Base-by-base conservation (phyloP, 2,797 vertebrate species). In the Tarsius wallacei region DNA sequence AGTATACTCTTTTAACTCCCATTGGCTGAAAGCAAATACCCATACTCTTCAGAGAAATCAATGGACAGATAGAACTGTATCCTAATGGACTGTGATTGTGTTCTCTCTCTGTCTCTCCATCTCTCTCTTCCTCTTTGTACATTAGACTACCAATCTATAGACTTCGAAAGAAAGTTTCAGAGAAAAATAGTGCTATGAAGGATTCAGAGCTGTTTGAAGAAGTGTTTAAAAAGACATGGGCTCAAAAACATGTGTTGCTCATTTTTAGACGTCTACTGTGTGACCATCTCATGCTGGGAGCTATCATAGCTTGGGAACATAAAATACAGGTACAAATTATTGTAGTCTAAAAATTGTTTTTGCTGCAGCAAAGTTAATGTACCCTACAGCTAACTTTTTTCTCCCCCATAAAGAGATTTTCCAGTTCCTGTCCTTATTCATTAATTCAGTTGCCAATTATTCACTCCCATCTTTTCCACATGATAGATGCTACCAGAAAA, bases 371-470 rank as follows among this genome's bases (percentile, higher is more conserved):
- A 86, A 80, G 2, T 73, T 66, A 63, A 89, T 9, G 26, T 11
- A 81, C 22, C 8, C 55, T 42, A 17, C 8, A 81, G 42, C 33
- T 91, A 53, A 90, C 16, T 85, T 70, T 47, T 87, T 57, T 80
- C 59, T 96, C 14, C 15, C 6, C 0, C 53, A 8, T 87, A 70
- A 68, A 85, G 42, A 53, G 92, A 24, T 55, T 94, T 84, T 87
- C 82, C 42, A 76, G 49, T 85, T 97, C 80, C 97, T 77, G 19
- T 91, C 88, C 90, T 71, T 91, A 22, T 66, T 77, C 84, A 76
- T 94, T 96, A 95, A 93, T 74, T 61, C 51, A 4, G 21, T 91
- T 97, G 51, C 78, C 96, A 96, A 53, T 81, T 96, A 94, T 61
- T 96, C 90, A 92, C 53, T 36, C 81, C 15, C 28, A 21, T 21